Base-by-base conservation (phyloP, 2,888 invertebrate genomes). In the Hesperia comma region DNA sequence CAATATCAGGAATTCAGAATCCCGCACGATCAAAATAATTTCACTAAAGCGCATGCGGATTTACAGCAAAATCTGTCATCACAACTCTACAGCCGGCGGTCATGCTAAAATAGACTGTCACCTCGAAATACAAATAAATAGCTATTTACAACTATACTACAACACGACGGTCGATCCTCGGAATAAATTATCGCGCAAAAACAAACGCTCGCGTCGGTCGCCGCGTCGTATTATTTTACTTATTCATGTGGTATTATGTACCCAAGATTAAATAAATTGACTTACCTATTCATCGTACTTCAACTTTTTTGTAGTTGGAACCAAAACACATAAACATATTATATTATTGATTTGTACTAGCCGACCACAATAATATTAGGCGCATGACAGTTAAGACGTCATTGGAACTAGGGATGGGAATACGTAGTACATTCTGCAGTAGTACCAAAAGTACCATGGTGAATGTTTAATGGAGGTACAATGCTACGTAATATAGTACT, bases 101-200 rank as follows among this genome's bases (percentile, higher is more conserved):
- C 72, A 69, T 55, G 72, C 82, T 68, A 76, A 86, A 87, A 87
- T 87, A 87, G 81, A 79, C 69, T 75, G 81, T 81, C 81, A 80
- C 86, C 83, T 84, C 85, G 82, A 74, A 80, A 80, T 82, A 84
- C 80, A 80, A 85, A 84, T 83, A 83, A 82, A 81, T 81, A 81
- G 74, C 75, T 79, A 81, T 80, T 78, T 78, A 81, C 75, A 79
- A 76, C 74, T 55, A 67, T 68, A 68, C 68, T 69, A 79, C 73
- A 78, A 75, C 75, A 75, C 72, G 73, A 75, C 74, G 72, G 74
- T 68, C 75, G 71, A 74, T 69, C 49, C 69, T 71, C 67, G 71
- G 70, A 74, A 75, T 74, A 70, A 75, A 74, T 73, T 75, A 74
- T 75, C 72, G 73, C 69, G 56, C 69, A 72, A 72, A 74, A 71